Conservation (phyloP, 2,888 invertebrate genomes). For the Siphonodentalium dalli region DNA sequence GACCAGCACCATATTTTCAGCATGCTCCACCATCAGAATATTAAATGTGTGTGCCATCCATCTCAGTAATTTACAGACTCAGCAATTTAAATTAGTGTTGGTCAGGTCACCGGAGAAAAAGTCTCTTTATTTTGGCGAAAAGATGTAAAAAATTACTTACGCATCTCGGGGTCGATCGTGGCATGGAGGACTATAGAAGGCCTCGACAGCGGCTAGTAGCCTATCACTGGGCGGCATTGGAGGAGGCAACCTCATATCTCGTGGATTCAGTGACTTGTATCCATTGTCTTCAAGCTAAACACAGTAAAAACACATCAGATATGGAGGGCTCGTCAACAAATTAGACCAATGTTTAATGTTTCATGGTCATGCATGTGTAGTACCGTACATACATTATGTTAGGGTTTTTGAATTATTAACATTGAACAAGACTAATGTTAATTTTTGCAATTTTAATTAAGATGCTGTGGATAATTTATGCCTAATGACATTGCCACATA, state of each 20-base stretch:
- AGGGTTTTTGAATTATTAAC: too few species aligned
- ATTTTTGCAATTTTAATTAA: neutral
- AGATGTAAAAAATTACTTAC: conserved; percentile 43
- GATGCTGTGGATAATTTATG: neutral
- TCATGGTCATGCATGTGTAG: too few species aligned
- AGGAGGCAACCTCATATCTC: conserved; percentile 88
- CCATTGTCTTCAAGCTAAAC: conserved; percentile 83
- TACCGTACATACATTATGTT: too few species aligned
- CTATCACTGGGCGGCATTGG: conserved; percentile 94
- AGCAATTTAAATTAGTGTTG: neutral
- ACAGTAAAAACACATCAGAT: neutral
- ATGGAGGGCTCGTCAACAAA: neutral
- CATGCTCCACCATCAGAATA: neutral
- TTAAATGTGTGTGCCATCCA: neutral
- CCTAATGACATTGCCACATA: too few species aligned
- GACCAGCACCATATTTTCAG: too few species aligned
- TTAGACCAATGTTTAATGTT: too few species aligned
- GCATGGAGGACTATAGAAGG: conserved; percentile 93
- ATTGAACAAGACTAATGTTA: neutral
- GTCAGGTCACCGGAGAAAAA: too few species aligned
- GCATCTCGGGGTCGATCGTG: conserved; percentile 91
- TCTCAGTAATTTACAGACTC: neutral
- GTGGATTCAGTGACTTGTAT: conserved; percentile 89
- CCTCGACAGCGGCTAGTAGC: conserved; percentile 90
- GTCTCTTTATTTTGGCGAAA: too few species aligned